Base-by-base conservation (phyloP, 2,888 invertebrate species). In the Bursaphelenchus okinawaensis region DNA sequence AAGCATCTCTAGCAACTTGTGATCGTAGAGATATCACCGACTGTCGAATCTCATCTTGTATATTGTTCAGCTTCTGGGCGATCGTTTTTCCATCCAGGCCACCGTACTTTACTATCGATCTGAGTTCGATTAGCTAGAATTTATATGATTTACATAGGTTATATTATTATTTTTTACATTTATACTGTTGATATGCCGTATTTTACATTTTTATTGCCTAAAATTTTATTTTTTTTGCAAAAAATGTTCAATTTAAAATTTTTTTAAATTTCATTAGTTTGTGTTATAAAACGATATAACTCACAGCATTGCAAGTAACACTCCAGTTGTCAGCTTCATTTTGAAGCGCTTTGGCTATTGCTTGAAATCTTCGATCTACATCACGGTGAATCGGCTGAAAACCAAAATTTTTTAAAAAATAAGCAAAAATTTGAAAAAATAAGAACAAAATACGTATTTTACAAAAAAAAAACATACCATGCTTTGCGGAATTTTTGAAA, bases 101-200 rank as follows among this genome's bases (percentile, higher is more conserved):
- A 55, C 51, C 56, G 26, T 12, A 24, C 24, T 59, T 59, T 16
- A 59, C 51, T 1, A 59, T n/a, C 1, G 51, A 51, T 31, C 60
- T 31, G 22, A 59, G 16, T 20, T 59, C 60, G 3, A 52, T 50
- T 4, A 59, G 28, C 60, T 59, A 7, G n/a, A 40, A 40, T 16
- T 40, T 16, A 40, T 40, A 40, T n/a, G n/a, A n/a, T n/a, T n/a
- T n/a, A n/a, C n/a, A n/a, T n/a, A n/a, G n/a, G n/a, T n/a, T n/a
- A n/a, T n/a, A n/a, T n/a, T n/a, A n/a, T n/a, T n/a, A n/a, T n/a
- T n/a, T n/a, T n/a, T n/a, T n/a, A n/a, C n/a, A n/a, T n/a, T n/a
- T n/a, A n/a, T n/a, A n/a, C n/a, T n/a, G n/a, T n/a, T n/a, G n/a
- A n/a, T n/a, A n/a, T n/a, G n/a, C n/a, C n/a, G n/a, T n/a, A n/a